Conservation (phyloP, 1,140 invertebrate species). For the Marisa cornuarietis region DNA sequence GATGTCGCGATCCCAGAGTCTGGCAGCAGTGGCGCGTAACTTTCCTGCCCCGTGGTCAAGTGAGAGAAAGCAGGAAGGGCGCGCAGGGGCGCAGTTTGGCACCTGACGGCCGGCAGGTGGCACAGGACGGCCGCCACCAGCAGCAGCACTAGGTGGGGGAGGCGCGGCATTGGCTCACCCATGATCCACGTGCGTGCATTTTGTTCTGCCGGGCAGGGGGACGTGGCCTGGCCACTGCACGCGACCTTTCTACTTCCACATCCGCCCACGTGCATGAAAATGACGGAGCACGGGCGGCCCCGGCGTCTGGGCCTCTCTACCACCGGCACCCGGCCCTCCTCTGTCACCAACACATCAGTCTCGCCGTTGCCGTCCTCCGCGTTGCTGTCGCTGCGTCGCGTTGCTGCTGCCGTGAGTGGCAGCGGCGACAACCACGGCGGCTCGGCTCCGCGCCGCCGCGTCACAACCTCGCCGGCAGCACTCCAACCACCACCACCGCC, state of each 20-base stretch:
- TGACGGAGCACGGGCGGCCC: not conserved
- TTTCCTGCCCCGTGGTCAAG: too few relatives aligned
- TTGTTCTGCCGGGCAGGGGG: not conserved
- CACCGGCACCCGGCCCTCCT: too few relatives aligned
- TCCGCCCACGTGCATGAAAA: constrained; percentile 15
- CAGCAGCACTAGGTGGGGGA: constrained; percentile 17
- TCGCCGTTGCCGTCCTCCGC: too few relatives aligned
- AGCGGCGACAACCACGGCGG: not conserved
- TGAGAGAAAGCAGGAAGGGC: too few relatives aligned
- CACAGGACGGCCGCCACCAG: constrained; percentile 1
- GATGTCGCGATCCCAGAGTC: too few relatives aligned
- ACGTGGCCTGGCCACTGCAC: not conserved
- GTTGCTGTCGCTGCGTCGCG: too few relatives aligned
- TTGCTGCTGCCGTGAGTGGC: not conserved
- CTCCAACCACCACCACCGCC: too few relatives aligned
- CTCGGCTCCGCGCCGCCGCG: not conserved
- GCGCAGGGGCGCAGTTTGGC: too few relatives aligned
- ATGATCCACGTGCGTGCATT: constrained; percentile 14
- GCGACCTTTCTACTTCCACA: constrained; percentile 10
- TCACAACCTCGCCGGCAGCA: too few relatives aligned
- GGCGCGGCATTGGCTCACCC: not conserved
- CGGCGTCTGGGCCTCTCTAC: too few relatives aligned
- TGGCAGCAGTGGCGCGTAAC: too few relatives aligned
- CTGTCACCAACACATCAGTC: too few relatives aligned
- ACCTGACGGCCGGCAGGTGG: not conserved